phyloP scores from a whole-genome alignment of 2,113 vertebrate species.

The Coptodon bakossiorum region DNA sequence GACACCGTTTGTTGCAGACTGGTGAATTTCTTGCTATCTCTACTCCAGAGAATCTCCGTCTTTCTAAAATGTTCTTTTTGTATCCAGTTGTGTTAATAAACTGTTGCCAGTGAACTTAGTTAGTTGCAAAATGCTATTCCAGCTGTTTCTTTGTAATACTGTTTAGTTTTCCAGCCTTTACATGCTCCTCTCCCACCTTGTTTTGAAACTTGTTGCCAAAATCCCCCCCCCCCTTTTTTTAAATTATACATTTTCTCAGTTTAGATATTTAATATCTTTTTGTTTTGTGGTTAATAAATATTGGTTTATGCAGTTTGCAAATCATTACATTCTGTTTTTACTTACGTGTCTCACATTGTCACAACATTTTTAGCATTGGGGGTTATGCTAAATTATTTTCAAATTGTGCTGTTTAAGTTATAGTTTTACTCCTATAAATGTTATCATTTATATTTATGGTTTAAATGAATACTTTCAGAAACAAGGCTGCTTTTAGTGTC shows the following conservation, averaged over 20 bases:
- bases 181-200: background rate
- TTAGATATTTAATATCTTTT: background rate
- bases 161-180: background rate
- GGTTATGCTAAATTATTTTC: background rate
- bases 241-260: background rate
- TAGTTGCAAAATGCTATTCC: background rate
- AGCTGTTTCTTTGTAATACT: background rate
- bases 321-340: background rate
- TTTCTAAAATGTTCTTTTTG: background rate
- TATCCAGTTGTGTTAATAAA: background rate
- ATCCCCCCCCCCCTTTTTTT: accelerated
- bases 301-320: background rate
- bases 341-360: background rate
- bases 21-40: background rate
- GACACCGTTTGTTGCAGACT: background rate
- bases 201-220: background rate
- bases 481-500: background rate
- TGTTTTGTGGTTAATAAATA: background rate
- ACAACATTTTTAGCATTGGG: background rate
- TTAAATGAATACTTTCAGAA: background rate
- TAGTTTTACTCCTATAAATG: background rate
- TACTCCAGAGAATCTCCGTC: background rate
- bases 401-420: background rate
- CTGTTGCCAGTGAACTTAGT: background rate
- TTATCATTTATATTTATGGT: background rate